phyloP scores from a whole-genome alignment of 2,888 invertebrate genomes.

The Argyresthia goedartella region DNA sequence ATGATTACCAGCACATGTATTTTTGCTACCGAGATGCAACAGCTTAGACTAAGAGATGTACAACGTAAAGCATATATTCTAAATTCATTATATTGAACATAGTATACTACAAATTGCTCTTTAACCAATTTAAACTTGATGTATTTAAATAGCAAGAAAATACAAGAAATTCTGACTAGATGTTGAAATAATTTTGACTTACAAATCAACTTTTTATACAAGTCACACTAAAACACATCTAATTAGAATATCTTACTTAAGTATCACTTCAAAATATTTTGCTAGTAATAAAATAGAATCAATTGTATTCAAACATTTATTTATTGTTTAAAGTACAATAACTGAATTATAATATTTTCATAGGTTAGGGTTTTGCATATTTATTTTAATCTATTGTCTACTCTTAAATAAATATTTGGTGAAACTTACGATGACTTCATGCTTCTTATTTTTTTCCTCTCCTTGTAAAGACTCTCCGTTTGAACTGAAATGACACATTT shows the following conservation, averaged over 20 bases:
- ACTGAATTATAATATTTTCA: slow-evolving; percentile 49
- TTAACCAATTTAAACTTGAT: neutral
- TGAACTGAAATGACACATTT: slow-evolving; percentile 74
- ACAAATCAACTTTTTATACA: too few relatives aligned
- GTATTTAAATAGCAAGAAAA: neutral
- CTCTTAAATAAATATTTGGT: slow-evolving; percentile 10
- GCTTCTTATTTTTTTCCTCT: slow-evolving; percentile 83
- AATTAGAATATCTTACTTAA: slow-evolving; percentile 6
- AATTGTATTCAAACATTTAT: slow-evolving; percentile 55
- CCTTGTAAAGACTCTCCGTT: slow-evolving; percentile 60
- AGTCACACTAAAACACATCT: neutral
- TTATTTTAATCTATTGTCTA: slow-evolving; percentile 23
- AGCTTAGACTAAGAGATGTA: slow-evolving; percentile 10
- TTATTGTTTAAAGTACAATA: slow-evolving; percentile 57
- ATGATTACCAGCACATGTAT: neutral
- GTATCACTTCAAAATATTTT: slow-evolving; percentile 22
- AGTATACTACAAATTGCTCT: neutral
- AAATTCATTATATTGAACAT: slow-evolving; percentile 45
- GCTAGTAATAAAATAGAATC: slow-evolving; percentile 28
- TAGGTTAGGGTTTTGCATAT: slow-evolving; percentile 19
- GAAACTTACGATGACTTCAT: slow-evolving; percentile 40
- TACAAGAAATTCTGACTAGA: neutral
- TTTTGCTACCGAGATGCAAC: neutral
- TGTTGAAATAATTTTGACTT: neutral
- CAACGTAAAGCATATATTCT: slow-evolving; percentile 64